Percentiles rank a stretch among this genome's conserved stretches.
phyloP scores from a whole-genome alignment of 2,797 vertebrate genomes.

The Hirundo rustica region DNA sequence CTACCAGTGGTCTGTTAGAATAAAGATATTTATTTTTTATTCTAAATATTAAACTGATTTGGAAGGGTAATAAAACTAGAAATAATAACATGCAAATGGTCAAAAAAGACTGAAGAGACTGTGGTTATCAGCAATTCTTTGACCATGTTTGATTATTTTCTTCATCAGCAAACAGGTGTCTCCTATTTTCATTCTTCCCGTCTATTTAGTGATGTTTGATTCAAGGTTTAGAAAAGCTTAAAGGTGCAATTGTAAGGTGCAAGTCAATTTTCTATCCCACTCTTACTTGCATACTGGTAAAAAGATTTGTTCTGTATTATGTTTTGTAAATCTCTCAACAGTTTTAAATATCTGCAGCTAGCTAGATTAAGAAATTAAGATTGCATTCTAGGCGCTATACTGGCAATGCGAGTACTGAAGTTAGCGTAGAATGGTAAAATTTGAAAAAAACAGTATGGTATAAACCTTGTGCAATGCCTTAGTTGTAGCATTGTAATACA shows the following conservation, averaged over 20 bases:
- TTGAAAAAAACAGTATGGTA: neutral
- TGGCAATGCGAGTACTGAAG: neutral
- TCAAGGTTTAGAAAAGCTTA: neutral
- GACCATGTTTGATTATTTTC: neutral
- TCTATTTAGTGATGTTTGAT: neutral
- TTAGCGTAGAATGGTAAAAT: neutral
- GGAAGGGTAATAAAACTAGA: neutral
- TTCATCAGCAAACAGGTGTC: neutral
- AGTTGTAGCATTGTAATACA: neutral
- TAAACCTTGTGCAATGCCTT: neutral
- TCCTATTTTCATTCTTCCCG: neutral
- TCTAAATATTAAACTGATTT: neutral
- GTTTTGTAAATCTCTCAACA: neutral
- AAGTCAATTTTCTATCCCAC: neutral
- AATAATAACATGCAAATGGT: accelerated
- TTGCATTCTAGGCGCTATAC: neutral
- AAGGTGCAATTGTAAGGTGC: neutral
- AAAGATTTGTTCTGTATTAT: neutral
- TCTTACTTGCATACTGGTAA: neutral
- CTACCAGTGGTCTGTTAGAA: neutral
- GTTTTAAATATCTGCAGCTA: neutral
- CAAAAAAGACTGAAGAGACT: neutral
- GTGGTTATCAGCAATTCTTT: neutral
- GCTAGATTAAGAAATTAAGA: neutral
- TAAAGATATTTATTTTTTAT: neutral